Evolutionary conservation across 92 coral and sea anemone species (phyloP), one percentile per base, ranked within the genome.

Genomic region (Montipora capitata): DNA sequence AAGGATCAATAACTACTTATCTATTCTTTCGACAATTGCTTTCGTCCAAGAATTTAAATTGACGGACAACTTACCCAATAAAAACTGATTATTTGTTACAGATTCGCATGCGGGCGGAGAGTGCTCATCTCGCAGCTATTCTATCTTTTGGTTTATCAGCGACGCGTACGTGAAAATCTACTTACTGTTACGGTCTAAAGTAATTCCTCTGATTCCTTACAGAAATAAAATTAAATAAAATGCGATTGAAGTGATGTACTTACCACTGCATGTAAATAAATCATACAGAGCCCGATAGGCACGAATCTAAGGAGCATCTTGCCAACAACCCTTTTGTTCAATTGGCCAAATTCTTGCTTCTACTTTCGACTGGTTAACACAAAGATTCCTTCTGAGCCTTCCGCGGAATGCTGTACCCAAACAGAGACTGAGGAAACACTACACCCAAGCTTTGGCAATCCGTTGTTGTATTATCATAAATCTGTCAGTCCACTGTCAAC

Each of bases 401-500:
- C 14, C 4, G 12, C 10, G 74, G 74, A 17, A 73, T 16, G 4
- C 40, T 16, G 40, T 52, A 52, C 4, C 3, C 9, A 43, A 11
- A 43, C 18, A 73, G 18, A 45, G 4, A 16, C 10, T 16, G 17
- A 18, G 10, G 77, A 3, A 49, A 49, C 41, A 7, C 44, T 18
- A 73, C 61, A 49, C 77, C 61, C 13, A 5, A 4, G 61, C 77
- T 16, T 17, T 10, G 15, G 61, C 17, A 73, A 73, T 73, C 77
- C 2, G 15, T 3, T 17, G 57, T 10, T 7, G 12, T 45, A 16
- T 72, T 27, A 72, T 43, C 51, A 48, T 45, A 73, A 73, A 45
- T 11, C 40, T 73, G 77, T 73, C 77, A 73, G 41, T 48, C 13
- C 17, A 3, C 13, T 48, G 77, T 73, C 77, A 73, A 45, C 61